These are phyloP conservation scores for Cheilosia impressa DNA, from an alignment of 2,888 invertebrate genomes.

Conservation along the genomic window DNA sequence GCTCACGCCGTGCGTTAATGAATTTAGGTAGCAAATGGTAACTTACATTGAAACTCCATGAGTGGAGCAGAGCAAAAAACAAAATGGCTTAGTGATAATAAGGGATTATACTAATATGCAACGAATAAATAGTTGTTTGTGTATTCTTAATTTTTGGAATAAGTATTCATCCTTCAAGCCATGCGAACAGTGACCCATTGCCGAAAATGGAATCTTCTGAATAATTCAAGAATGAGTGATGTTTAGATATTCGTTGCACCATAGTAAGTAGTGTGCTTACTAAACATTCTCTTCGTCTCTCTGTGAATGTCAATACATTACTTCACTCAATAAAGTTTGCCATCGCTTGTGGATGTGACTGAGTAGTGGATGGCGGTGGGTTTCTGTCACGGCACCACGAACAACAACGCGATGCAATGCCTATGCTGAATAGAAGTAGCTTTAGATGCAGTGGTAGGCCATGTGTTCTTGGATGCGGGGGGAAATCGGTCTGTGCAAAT, in stretches of 20 bases:
- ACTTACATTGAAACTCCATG: too few relatives aligned
- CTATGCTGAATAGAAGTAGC: constrained; percentile 13
- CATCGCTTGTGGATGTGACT: constrained; percentile 15
- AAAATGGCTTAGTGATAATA: too few relatives aligned
- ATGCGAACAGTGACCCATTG: too few relatives aligned
- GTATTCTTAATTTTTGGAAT: too few relatives aligned
- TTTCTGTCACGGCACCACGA: constrained; percentile 9
- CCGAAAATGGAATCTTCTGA: neutral
- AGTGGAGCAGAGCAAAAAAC: too few relatives aligned
- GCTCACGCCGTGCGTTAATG: too few relatives aligned
- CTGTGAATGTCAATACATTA: constrained; percentile 58
- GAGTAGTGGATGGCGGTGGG: neutral
- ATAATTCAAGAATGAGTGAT: constrained; percentile 43
- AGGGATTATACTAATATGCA: too few relatives aligned
- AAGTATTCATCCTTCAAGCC: too few relatives aligned
- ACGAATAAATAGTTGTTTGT: too few relatives aligned
- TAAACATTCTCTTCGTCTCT: constrained; percentile 32
- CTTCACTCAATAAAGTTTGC: constrained; percentile 56
- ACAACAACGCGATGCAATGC: constrained; percentile 32
- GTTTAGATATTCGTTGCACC: neutral
- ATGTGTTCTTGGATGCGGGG: constrained; percentile 46
- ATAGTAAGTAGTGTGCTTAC: constrained; percentile 18
- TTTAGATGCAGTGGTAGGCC: constrained; percentile 66
- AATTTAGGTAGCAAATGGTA: too few relatives aligned
- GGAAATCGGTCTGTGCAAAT: constrained; percentile 59